phyloP scores from a whole-genome alignment of 2,113 vertebrate species.

The Ceyx cyanopectus region DNA sequence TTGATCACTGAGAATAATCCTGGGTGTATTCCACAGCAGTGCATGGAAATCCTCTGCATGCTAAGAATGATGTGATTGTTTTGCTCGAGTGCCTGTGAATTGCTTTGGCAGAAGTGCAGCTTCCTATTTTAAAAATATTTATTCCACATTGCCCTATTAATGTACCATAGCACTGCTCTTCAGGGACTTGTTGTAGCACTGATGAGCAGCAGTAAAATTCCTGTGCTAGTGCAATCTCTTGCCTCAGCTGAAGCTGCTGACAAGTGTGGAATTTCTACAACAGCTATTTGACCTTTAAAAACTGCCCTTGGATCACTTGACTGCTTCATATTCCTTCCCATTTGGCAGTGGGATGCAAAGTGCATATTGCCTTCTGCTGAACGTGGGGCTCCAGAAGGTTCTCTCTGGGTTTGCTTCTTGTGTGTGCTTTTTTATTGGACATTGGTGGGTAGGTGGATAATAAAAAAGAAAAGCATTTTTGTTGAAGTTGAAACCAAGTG shows the following conservation, averaged over 20 bases:
- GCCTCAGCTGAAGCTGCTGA: background rate
- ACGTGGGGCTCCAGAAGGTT: background rate
- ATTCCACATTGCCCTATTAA: background rate
- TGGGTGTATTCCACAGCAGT: background rate
- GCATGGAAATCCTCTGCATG: background rate
- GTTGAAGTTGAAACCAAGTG: background rate
- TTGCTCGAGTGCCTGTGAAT: slow-evolving; percentile 22
- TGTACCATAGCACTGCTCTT: slow-evolving; percentile 9
- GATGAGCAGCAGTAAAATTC: background rate
- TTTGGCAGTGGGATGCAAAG: background rate
- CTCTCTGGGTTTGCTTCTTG: background rate
- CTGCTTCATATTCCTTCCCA: background rate
- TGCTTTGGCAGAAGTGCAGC: slow-evolving; percentile 24
- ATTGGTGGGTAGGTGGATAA: background rate
- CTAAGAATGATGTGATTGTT: background rate
- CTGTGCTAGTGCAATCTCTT: background rate
- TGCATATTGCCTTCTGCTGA: background rate
- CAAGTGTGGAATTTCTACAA: background rate
- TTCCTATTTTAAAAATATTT: slow-evolving; percentile 43
- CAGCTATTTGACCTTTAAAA: slow-evolving; percentile 30
- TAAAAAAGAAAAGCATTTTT: background rate
- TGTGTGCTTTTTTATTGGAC: background rate
- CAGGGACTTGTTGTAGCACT: background rate
- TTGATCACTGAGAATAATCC: background rate
- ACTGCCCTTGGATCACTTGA: background rate